These are phyloP conservation scores for Apamea monoglypha DNA, from an alignment of 2,888 invertebrate genomes.

Conservation along the genomic window DNA sequence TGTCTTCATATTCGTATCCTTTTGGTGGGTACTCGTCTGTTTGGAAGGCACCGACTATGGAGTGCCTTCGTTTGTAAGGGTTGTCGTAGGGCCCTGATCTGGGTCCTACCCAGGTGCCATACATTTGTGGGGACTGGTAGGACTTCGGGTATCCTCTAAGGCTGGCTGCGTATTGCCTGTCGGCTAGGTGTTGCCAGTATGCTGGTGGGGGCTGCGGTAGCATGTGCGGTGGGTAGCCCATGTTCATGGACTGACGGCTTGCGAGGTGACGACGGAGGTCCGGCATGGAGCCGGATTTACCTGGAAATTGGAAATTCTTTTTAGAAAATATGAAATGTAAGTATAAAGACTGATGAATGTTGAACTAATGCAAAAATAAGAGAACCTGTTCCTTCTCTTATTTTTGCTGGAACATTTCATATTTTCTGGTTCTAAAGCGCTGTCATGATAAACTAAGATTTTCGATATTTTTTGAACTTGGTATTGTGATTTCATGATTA, in stretches of 20 bases:
- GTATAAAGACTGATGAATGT: neutral
- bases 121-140: slow-evolving; percentile 80
- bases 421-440: too few species aligned
- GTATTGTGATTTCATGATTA: too few species aligned
- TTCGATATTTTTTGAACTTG: too few species aligned
- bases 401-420: too few species aligned
- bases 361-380: too few species aligned
- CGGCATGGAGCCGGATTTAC: slow-evolving; percentile 89
- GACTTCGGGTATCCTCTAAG: slow-evolving; percentile 83
- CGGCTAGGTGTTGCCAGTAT: slow-evolving; percentile 87
- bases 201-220: slow-evolving; percentile 84
- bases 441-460: too few species aligned
- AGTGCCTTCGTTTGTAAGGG: slow-evolving; percentile 89
- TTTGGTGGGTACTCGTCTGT: slow-evolving; percentile 86
- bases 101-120: slow-evolving; percentile 88
- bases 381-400: too few species aligned
- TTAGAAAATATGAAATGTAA: too few species aligned
- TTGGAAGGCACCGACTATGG: slow-evolving; percentile 88
- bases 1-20: slow-evolving; percentile 83
- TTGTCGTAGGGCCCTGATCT: slow-evolving; percentile 87
- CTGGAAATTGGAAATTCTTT: slow-evolving; percentile 70
- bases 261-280: slow-evolving; percentile 87
- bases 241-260: slow-evolving; percentile 82
- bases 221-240: slow-evolving; percentile 83
- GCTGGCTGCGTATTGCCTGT: slow-evolving; percentile 85